phyloP scores from a whole-genome alignment of 2,113 vertebrate species.

The Psittacula cyanocephala region DNA sequence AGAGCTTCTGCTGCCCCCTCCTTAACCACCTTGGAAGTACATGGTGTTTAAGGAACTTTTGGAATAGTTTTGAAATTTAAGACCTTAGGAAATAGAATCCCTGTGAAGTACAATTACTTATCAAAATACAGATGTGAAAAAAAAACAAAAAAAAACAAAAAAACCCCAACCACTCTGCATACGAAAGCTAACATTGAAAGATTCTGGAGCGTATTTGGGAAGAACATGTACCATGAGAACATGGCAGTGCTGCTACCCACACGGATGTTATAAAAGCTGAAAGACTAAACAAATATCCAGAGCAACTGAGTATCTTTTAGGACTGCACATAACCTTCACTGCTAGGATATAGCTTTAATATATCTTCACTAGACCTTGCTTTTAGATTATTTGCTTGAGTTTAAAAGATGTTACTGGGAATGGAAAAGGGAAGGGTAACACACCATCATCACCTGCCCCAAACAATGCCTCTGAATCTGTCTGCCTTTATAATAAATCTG shows the following conservation, averaged over 20 bases:
- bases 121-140: neutral
- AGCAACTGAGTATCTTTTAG: neutral
- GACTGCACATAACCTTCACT: neutral
- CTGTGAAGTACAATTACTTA: neutral
- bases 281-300: neutral
- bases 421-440: neutral
- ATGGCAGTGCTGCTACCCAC: neutral
- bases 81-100: neutral
- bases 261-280: neutral
- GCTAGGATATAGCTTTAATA: neutral
- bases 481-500: too few species aligned
- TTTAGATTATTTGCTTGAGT: neutral
- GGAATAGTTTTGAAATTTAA: neutral
- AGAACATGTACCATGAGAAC: neutral
- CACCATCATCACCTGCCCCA: neutral
- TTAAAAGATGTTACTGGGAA: neutral
- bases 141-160: neutral
- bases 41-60: neutral
- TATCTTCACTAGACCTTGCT: neutral
- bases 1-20: neutral
- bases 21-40: neutral
- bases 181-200: neutral
- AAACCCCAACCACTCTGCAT: neutral
- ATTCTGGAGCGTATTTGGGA: fast-evolving
- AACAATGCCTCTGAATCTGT: neutral